Evolutionary conservation across 1,140 invertebrate species (phyloP), one percentile per base, ranked within the genome.

Genomic region (Ylistrum balloti): DNA sequence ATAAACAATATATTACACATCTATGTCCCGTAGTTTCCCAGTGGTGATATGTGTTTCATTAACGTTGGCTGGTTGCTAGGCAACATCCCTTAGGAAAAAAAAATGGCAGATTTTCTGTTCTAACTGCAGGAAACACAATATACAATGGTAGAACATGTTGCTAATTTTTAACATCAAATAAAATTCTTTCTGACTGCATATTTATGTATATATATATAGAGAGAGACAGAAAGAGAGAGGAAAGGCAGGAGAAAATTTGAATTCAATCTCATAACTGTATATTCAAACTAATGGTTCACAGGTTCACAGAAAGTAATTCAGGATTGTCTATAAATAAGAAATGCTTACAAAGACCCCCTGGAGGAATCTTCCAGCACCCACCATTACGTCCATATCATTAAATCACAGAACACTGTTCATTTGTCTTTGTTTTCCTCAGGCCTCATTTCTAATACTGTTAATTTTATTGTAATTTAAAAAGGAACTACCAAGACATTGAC

Each of bases 11-110:
- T 28, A n/a, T 28, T 74, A 28, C 56, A 9, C 41, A n/a, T n/a
- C 56, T 28, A 28, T 1, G 22, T 74, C 22, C 28, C 22, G 0
- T 1, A 28, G 22, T 74, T 74, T 9, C 56, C 9, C 41, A 13
- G n/a, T 74, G 22, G 56, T 74, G 56, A 74, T 74, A 74, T 74
- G 28, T 28, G 11, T 74, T 74, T 74, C 56, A 74, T 74, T 74
- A 45, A 9, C 20, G 17, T 45, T 1, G 56, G 3, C 9, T 28
- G 56, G 56, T 74, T 74, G 56, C 56, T 74, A 74, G 56, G 56
- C 56, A 74, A 74, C 17, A n/a, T 74, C n/a, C 20, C 17, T 28
- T 20, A 48, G 45, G 22, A 48, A 48, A 38, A 45, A 45, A 45
- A 56, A 56, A 56, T 56, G 45, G 56, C 56, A 28, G 22, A 5